Conservation (phyloP, 2,888 invertebrate species). For the Gerosis bhagava region DNA sequence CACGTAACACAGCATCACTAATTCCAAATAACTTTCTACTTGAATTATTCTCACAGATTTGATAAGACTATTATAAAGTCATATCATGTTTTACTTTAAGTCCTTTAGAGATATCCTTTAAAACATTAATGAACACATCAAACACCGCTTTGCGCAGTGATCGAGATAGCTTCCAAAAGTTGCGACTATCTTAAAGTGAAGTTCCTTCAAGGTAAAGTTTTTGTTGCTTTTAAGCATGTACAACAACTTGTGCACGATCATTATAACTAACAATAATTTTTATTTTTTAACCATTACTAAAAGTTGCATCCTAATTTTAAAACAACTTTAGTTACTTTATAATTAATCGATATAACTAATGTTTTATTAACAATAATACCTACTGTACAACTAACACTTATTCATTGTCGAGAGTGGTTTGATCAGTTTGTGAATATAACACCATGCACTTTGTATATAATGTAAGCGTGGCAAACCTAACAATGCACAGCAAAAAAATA, state of each 20-base stretch:
- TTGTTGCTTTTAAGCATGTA: slow-evolving; percentile 77
- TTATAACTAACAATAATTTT: slow-evolving; percentile 4
- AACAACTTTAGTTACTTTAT: too few species aligned
- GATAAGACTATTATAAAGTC: neutral
- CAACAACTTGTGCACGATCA: slow-evolving; percentile 30
- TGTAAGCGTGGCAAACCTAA: slow-evolving; percentile 2
- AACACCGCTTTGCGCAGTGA: slow-evolving; percentile 75
- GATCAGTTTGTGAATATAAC: slow-evolving; percentile 27
- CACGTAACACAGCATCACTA: slow-evolving; percentile 22
- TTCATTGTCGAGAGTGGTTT: too few species aligned
- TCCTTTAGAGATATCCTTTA: slow-evolving; percentile 10
- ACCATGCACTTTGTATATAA: slow-evolving; percentile 32
- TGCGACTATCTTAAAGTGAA: slow-evolving; percentile 60
- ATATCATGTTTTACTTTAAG: neutral
- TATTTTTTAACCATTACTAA: slow-evolving; percentile 32
- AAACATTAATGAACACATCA: slow-evolving; percentile 50
- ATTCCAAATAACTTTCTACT: slow-evolving; percentile 18
- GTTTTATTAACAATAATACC: too few species aligned
- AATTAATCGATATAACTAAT: too few species aligned
- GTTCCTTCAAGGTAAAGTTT: slow-evolving; percentile 74
- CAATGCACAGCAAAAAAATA: slow-evolving; percentile 5
- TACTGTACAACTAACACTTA: too few species aligned
- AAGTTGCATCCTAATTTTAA: slow-evolving; percentile 32
- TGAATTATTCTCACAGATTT: slow-evolving; percentile 7
- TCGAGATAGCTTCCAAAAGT: slow-evolving; percentile 70